Base-by-base conservation (phyloP, 1,140 invertebrate species). In the Cydia amplana region DNA sequence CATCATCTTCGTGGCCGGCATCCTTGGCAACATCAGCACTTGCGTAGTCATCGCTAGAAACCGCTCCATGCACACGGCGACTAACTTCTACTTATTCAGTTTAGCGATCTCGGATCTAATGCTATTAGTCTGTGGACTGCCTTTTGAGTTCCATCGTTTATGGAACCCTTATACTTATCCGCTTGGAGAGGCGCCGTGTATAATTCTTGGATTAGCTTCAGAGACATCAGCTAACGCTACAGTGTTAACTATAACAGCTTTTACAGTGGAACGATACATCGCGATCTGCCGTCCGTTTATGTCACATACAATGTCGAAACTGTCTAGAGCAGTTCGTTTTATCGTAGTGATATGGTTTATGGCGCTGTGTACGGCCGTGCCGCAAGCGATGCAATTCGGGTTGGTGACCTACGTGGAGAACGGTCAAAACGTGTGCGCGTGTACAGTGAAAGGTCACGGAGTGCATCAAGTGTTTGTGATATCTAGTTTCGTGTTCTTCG, bases 191-290 rank as follows among this genome's bases (percentile, higher is more conserved):
- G 92, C 93, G 10, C 95, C 97, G 81, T 98, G 97, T 84, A 94
- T 97, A 12, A 91, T 97, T 67, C 93, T 96, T 74, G 96, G 96
- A 4, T 93, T 97, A 36, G 93, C 96, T 5, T 95, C 96, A 1
- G 97, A 98, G 89, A 97, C 96, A n/a, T 97, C 97, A 0, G 96
- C 96, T 4, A 98, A 98, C 88, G 97, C 97, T 0, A 98, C 97
- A 0, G 96, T 98, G 0, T 92, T 98, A n/a, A 98, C 97, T 1
- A 98, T 99, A 78, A 97, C 97, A 1, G 97, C 97, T 2, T 99
- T 99, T 91, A 99, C 98, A 0, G 95, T 98, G 5, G 98, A 99
- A 89, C 94, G 98, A 67, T 99, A 99, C 89, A 95, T 99, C 20
- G 98, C 98, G 16, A 99, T 99, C 79, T 99, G 98, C 90, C 96